These are phyloP conservation scores for Aphrocallistes beatrix DNA, from an alignment of 37 sponge, comb jelly and placozoan species.

Conservation along the genomic window DNA sequence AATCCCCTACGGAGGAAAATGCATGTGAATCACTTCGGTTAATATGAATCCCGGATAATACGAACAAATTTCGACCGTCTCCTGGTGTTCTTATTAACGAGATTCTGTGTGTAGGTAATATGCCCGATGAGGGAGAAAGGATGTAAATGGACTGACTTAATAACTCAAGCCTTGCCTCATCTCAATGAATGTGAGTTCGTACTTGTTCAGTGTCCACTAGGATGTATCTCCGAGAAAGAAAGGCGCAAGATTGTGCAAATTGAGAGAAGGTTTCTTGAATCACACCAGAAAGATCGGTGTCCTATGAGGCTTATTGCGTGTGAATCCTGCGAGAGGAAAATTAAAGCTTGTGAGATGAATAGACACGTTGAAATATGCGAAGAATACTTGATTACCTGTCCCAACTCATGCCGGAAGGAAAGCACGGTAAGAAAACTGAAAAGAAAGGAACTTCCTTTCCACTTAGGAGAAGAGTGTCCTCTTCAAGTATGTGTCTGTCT, in stretches of 20 bases:
- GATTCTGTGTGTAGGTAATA: neutral
- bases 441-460: neutral
- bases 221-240: neutral
- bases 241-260: neutral
- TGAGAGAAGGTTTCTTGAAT: neutral
- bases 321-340: neutral
- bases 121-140: neutral
- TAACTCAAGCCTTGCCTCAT: neutral
- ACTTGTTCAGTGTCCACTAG: neutral
- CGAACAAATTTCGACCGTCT: too few species aligned
- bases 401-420: neutral
- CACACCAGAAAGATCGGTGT: neutral
- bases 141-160: neutral
- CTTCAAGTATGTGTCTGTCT: neutral
- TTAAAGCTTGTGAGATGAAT: neutral
- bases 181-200: neutral
- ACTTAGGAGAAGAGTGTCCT: neutral
- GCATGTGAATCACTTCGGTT: too few species aligned
- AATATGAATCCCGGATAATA: too few species aligned
- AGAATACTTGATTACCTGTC: neutral
- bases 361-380: neutral
- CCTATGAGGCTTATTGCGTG: neutral
- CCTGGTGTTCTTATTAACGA: too few species aligned
- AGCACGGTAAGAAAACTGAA: neutral
- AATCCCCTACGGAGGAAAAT: too few species aligned